A percentile compares a stretch with the other conserved stretches of the same genome.
Evolutionary conservation across 2,113 vertebrate species (phyloP).

Genomic region (Alligator mississippiensis): DNA sequence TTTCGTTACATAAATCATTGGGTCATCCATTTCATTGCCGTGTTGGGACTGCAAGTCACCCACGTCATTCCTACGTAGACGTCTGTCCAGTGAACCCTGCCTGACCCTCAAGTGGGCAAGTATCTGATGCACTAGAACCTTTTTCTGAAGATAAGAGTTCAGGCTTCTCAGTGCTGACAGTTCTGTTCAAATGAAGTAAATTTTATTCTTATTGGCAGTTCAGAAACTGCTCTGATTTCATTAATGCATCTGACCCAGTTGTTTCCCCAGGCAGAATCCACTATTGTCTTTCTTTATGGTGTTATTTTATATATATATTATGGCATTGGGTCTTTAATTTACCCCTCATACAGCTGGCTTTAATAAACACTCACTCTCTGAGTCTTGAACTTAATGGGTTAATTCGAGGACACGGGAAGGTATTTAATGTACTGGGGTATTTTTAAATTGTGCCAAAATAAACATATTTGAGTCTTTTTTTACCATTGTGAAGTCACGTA

Average conservation of each 20-base stretch:
- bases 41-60: not conserved
- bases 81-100: not conserved
- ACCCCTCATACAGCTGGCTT: not conserved
- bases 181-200: not conserved
- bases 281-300: conserved; percentile 3
- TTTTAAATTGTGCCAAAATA: conserved; percentile 60
- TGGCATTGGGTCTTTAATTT: not conserved
- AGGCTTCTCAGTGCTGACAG: not conserved
- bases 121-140: not conserved
- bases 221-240: not conserved
- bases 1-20: not conserved
- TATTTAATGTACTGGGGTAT: conserved; percentile 46
- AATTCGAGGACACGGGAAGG: not conserved
- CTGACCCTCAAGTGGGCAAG: not conserved
- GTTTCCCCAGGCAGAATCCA: not conserved
- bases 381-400: not conserved
- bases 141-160: not conserved
- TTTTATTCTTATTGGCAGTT: not conserved
- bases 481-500: not conserved
- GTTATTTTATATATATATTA: not conserved
- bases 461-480: conserved; percentile 17
- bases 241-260: not conserved
- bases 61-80: not conserved
- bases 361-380: not conserved
- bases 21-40: not conserved